A percentile compares a stretch with the other conserved stretches of the same genome.
Conservation (phyloP, 2,113 vertebrate genomes). For the Alosa alosa region DNA sequence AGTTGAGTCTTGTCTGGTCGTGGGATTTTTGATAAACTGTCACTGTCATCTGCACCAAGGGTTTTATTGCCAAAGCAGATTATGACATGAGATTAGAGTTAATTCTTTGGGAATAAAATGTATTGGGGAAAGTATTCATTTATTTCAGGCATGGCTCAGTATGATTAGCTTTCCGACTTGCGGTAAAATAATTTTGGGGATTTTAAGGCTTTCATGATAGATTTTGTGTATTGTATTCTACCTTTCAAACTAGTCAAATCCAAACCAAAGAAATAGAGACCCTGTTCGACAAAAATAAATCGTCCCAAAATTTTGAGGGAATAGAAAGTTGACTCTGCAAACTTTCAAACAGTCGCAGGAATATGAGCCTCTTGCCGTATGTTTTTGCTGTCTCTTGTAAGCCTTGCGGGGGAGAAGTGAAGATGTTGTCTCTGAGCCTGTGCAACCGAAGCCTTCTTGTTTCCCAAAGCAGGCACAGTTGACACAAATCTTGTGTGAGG, state of each 20-base stretch:
- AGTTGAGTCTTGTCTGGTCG: background rate
- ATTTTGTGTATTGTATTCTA: background rate
- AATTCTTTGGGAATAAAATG: background rate
- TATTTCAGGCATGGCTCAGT: background rate
- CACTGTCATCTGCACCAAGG: background rate
- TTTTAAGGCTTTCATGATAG: background rate
- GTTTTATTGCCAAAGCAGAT: background rate
- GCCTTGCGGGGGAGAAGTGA: background rate
- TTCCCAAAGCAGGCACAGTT: conserved; percentile 2
- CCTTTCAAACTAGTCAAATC: background rate
- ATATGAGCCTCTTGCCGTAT: background rate
- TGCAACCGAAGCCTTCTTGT: background rate
- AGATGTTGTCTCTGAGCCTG: conserved; percentile 9
- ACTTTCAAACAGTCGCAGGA: background rate
- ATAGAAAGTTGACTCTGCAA: background rate
- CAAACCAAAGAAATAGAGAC: background rate
- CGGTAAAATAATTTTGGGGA: background rate
- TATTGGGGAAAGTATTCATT: background rate
- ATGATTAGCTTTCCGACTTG: background rate
- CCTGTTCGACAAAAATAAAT: background rate
- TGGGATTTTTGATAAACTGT: background rate
- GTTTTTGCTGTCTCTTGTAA: background rate
- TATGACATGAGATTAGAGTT: background rate
- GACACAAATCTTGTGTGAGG: conserved; percentile 14
- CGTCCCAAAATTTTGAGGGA: background rate